Conservation (phyloP, 2,797 vertebrate species). For the Sebastes ruberrimus region DNA sequence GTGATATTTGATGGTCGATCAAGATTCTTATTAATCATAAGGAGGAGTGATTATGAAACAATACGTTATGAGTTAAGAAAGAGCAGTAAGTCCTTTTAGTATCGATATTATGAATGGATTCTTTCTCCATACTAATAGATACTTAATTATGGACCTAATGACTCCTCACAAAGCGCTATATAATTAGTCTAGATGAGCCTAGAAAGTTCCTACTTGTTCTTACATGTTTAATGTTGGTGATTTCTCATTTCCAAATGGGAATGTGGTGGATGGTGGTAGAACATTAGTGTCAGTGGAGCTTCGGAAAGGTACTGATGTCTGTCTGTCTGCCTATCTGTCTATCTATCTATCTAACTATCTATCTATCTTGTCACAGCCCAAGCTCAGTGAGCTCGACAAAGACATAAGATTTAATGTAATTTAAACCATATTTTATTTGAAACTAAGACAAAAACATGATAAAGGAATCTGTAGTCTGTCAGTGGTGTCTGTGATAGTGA, state of each 20-base stretch:
- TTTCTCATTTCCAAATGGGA: constrained; percentile 80
- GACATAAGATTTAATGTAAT: not conserved
- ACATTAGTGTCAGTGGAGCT: constrained; percentile 47
- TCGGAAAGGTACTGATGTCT: constrained; percentile 20
- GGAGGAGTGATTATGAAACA: constrained; percentile 68
- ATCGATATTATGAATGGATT: constrained; percentile 80
- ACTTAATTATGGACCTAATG: constrained; percentile 85
- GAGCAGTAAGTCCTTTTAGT: constrained; percentile 66
- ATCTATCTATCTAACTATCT: constrained; percentile 1
- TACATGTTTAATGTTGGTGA: constrained; percentile 83
- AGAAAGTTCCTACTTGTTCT: constrained; percentile 82
- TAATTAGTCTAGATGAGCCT: constrained; percentile 82
- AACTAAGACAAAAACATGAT: not conserved
- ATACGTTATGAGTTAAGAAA: constrained; percentile 68
- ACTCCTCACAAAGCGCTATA: constrained; percentile 80
- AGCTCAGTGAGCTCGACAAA: not conserved
- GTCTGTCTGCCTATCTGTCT: constrained; percentile 37
- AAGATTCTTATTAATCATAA: constrained; percentile 57
- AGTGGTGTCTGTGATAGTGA: not conserved
- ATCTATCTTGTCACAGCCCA: not conserved
- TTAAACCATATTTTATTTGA: not conserved
- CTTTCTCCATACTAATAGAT: constrained; percentile 81
- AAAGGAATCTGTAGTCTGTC: not conserved
- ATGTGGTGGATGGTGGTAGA: constrained; percentile 43
- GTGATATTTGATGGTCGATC: constrained; percentile 49